Evolutionary conservation across 2,888 invertebrate species (phyloP), one percentile per base, ranked within the genome.

Genomic region (Polyploca ridens): DNA sequence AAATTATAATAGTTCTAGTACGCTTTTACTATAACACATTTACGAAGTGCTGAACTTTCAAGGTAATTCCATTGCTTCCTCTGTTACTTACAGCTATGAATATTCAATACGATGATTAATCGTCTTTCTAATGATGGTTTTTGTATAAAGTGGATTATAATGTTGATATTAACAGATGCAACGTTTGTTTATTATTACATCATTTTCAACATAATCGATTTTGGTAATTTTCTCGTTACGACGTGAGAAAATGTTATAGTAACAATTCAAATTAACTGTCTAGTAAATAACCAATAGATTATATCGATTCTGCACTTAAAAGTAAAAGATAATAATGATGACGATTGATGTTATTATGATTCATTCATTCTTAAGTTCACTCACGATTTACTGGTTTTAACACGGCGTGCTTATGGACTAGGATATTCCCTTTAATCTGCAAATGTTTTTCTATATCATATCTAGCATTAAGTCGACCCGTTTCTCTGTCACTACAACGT

Each of bases 141-240:
- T 35, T 14, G 41, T 59, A 5, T 8, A 11, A 60, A 60, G 4
- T 60, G 19, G 41, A 38, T 60, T 60, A 61, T 19, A 27, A 44
- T 14, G 11, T 19, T 38, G 16, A 35, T 16, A 41, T 69, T 64
- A 54, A 65, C 54, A 66, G 65, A 70, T 27, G 83, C 76, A 83
- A 83, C 69, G 54, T 69, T 79, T 75, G 75, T 77, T 76, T 69
- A 63, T 57, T 76, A 78, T 83, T 83, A 76, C 84, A 78, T 83
- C 84, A 83, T 73, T 66, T 73, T 64, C 38, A 60, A 73, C 64
- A 67, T 74, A 69, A 61, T 61, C 33, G 61, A 44, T 61, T 61
- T 27, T 16, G 7, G 11, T 7, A 44, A 61, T 41, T 11, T 27
- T 27, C 35, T 59, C 38, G 38, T 16, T 59, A 35, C 14, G 46